Evolutionary conservation across 2,113 vertebrate genomes (phyloP), one percentile per base, ranked within the genome.

Genomic region (Sisor rabdophorus): DNA sequence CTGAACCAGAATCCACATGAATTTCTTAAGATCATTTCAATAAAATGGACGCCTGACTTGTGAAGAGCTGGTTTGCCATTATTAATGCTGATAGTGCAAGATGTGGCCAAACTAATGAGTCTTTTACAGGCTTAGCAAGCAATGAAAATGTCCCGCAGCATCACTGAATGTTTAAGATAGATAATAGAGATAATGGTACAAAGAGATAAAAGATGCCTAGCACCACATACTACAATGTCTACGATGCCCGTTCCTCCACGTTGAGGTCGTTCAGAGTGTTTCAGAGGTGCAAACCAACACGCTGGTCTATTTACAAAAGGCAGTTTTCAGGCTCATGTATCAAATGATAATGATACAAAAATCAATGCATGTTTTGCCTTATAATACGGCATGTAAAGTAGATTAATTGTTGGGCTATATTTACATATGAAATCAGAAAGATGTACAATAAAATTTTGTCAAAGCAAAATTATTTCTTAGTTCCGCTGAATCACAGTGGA

Each of bases 91-190:
- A 86, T 86, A 74, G 76, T 73, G 83, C 83, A 83, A 44, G 82
- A 83, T 86, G 83, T 82, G 82, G 85, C 84, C 81, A 82, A 85
- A 86, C 80, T 78, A 86, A 85, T 81, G 72, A 81, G 80, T 85
- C 77, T 77, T 83, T 83, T 80, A 74, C 79, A 78, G 59, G 78
- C 79, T 32, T 56, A 56, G n/a, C 68, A 82, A 71, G 68, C 75
- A 55, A 55, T 71, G 44, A 48, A 79, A 83, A 81, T 79, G 79
- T 73, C 77, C 81, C 36, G 61, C 77, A 86, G 79, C 80, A 79
- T 79, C 68, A 78, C 76, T 77, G 79, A 81, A 82, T 84, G 71
- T 76, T 70, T 80, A 69, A 80, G 80, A 79, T 79, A 86, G 83
- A 78, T n/a, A 61, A 61, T 61, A 50, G 79, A 71, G 61, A 80